Conservation (phyloP, 2,888 invertebrate species). For the Pyrrhosoma nymphula region DNA sequence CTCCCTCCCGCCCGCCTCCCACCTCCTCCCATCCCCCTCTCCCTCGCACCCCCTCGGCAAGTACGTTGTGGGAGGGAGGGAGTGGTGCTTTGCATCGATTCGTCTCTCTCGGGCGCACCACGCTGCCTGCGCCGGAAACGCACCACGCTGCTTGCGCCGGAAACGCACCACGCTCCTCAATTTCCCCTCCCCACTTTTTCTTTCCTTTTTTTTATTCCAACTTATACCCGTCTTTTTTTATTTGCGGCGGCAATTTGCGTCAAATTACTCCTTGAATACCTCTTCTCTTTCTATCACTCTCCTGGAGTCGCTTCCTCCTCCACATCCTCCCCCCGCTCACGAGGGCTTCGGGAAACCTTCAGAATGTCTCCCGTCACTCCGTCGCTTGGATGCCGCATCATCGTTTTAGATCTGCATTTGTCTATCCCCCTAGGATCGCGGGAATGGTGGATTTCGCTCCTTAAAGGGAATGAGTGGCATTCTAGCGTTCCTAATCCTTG, state of each 20-base stretch:
- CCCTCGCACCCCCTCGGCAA: background rate
- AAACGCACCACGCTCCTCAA: conserved; percentile 40
- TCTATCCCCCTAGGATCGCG: background rate
- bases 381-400: background rate
- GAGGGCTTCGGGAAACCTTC: background rate
- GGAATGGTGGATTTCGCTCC: background rate
- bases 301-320: background rate
- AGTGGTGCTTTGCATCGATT: conserved; percentile 46
- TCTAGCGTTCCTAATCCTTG: no score
- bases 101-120: background rate
- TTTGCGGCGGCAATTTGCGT: conserved; percentile 50
- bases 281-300: background rate
- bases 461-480: background rate
- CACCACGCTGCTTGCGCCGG: conserved; percentile 22
- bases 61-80: background rate
- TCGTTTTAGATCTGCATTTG: background rate
- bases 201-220: background rate
- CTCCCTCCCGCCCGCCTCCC: background rate
- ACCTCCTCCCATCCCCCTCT: background rate
- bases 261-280: conserved; percentile 13
- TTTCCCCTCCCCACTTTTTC: background rate
- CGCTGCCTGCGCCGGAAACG: conserved; percentile 40
- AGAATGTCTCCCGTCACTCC: background rate
- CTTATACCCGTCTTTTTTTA: background rate
- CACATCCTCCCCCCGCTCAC: background rate